phyloP scores from a whole-genome alignment of 2,113 vertebrate species.

The Garra rufa region DNA sequence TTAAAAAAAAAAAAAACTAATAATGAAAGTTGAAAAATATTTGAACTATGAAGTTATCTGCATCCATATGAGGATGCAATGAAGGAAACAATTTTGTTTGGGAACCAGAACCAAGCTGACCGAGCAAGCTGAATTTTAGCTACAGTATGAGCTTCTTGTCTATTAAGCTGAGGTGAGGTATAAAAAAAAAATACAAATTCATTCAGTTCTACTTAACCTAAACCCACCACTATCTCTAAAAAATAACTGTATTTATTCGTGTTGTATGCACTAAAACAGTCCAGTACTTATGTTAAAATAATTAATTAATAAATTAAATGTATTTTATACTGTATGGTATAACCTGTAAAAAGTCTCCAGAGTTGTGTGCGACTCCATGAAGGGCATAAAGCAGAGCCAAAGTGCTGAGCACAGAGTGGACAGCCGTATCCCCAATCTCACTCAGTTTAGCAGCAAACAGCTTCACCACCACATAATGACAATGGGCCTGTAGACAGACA shows the following conservation, averaged over 20 bases:
- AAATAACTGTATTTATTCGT: neutral
- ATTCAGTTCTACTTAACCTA: no score
- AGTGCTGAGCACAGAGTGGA: slow-evolving; percentile 80
- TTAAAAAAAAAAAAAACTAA: no score
- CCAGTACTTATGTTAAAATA: neutral
- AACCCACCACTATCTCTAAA: no score
- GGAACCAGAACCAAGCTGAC: no score
- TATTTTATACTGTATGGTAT: neutral
- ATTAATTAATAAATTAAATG: neutral
- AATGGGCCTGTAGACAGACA: slow-evolving; percentile 84
- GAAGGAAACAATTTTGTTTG: no score
- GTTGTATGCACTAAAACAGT: neutral
- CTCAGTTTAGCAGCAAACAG: slow-evolving; percentile 86
- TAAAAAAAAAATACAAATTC: no score
- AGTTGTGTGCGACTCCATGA: slow-evolving; percentile 84
- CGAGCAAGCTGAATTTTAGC: no score
- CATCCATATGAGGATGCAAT: no score
- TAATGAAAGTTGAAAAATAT: no score
- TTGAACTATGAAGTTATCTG: no score
- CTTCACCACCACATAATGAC: slow-evolving; percentile 93
- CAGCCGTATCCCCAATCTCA: slow-evolving; percentile 76
- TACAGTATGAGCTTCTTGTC: no score
- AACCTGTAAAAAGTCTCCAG: slow-evolving; percentile 93
- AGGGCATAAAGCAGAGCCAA: slow-evolving; percentile 89
- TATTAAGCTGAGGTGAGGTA: no score